phyloP scores from a whole-genome alignment of 30 jellyfish, hydroid and myxozoan genomes.

The Hydra vulgaris region DNA sequence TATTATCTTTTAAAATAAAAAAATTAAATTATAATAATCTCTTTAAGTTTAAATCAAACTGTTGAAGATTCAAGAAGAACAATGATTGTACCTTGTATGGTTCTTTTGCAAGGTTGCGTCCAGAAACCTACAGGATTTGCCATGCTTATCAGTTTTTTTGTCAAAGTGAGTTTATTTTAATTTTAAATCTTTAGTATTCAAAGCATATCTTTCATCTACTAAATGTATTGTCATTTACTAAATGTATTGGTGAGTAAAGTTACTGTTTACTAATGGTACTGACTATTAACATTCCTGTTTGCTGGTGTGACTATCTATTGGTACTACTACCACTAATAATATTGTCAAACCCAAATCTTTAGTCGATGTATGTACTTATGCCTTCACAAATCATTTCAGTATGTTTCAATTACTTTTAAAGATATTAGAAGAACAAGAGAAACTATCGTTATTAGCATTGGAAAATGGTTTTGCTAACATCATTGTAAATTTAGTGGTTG shows the following conservation, averaged over 20 bases:
- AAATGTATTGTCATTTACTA: no score
- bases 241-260: no score
- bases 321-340: no score
- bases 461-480: constrained; percentile 73
- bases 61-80: constrained; percentile 4
- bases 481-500: constrained; percentile 47
- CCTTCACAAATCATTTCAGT: no score
- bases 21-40: no score
- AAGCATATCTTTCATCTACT: background rate
- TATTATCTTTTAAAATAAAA: no score
- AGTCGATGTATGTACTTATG: no score
- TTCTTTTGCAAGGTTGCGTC: constrained; percentile 63
- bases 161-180: constrained; percentile 31
- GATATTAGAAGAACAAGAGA: constrained; percentile 43
- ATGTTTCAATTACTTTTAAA: no score
- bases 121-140: constrained; percentile 60
- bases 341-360: no score
- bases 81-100: constrained; percentile 76
- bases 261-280: no score
- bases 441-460: constrained; percentile 53
- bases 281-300: no score
- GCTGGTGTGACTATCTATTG: no score
- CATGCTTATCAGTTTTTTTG: constrained; percentile 32
- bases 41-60: background rate
- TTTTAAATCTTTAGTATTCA: background rate